Conservation (phyloP, 2,888 invertebrate genomes). For the Pyrrhia umbra region DNA sequence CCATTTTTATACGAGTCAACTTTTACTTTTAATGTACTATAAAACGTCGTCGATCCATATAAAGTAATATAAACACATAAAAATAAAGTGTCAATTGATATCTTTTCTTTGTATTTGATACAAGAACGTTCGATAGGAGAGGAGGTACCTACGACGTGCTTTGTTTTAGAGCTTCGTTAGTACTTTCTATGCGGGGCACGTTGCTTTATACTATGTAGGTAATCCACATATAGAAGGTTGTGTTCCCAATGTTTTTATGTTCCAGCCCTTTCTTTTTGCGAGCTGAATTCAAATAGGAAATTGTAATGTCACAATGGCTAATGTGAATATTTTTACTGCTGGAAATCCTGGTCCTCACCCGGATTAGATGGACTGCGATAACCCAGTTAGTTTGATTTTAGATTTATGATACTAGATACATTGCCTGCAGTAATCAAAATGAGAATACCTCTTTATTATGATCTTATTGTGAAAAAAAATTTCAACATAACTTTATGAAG, state of each 20-base stretch:
- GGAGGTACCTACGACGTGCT: conserved; percentile 69
- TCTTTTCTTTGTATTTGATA: conserved; percentile 54
- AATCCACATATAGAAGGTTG: conserved; percentile 72
- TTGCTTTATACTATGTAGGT: conserved; percentile 62
- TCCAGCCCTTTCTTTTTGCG: conserved; percentile 75
- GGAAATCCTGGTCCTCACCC: conserved; percentile 40
- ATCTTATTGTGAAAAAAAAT: conserved; percentile 12
- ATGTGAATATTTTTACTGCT: conserved; percentile 29
- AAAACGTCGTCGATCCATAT: conserved; percentile 35
- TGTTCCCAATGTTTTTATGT: conserved; percentile 66
- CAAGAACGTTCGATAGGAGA: conserved; percentile 73
- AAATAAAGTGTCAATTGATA: conserved; percentile 28
- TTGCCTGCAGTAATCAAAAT: background rate
- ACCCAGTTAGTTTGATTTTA: conserved; percentile 40
- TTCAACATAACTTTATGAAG: conserved; percentile 19
- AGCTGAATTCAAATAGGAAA: conserved; percentile 67
- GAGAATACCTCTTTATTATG: conserved; percentile 1
- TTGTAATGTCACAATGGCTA: conserved; percentile 37
- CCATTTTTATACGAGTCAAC: conserved; percentile 48
- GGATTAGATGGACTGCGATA: conserved; percentile 25
- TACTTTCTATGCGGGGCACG: conserved; percentile 74
- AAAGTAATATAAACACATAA: too few relatives aligned
- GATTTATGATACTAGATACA: conserved; percentile 10
- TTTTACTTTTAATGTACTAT: conserved; percentile 57
- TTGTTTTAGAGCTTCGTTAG: conserved; percentile 68